Conservation (phyloP, 2,888 invertebrate genomes). For the Drosophila borborema region DNA sequence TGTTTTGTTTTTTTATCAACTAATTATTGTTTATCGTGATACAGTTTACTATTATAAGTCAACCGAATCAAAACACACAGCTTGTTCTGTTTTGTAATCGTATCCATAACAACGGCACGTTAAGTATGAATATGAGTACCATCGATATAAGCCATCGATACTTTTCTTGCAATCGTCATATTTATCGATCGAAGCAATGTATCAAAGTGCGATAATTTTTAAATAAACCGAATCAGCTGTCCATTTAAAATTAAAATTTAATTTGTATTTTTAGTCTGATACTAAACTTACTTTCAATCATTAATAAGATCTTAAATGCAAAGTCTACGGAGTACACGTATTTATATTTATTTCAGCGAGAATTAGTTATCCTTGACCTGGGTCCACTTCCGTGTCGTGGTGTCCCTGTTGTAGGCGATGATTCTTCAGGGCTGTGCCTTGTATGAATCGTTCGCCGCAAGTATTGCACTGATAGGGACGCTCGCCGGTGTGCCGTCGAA, state of each 20-base stretch:
- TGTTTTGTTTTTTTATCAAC: slow-evolving; percentile 10
- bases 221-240: neutral
- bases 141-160: slow-evolving; percentile 2
- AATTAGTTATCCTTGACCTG: slow-evolving; percentile 24
- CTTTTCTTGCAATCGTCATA: neutral
- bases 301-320: neutral
- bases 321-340: neutral
- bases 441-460: slow-evolving; percentile 90
- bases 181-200: slow-evolving; percentile 5
- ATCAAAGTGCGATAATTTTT: neutral
- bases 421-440: slow-evolving; percentile 88
- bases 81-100: slow-evolving; percentile 23
- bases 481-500: slow-evolving; percentile 90
- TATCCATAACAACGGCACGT: slow-evolving; percentile 41
- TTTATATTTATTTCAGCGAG: neutral
- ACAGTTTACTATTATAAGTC: slow-evolving; percentile 10
- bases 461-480: slow-evolving; percentile 89
- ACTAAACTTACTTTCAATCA: neutral
- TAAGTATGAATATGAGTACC: neutral
- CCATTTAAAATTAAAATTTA: neutral
- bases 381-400: slow-evolving; percentile 34
- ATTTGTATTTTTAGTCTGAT: neutral
- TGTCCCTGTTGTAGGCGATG: slow-evolving; percentile 85
- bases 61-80: slow-evolving; percentile 16
- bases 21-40: slow-evolving; percentile 1